phyloP scores from a whole-genome alignment of 2,888 invertebrate genomes.

The Tricholauxania praeusta region DNA sequence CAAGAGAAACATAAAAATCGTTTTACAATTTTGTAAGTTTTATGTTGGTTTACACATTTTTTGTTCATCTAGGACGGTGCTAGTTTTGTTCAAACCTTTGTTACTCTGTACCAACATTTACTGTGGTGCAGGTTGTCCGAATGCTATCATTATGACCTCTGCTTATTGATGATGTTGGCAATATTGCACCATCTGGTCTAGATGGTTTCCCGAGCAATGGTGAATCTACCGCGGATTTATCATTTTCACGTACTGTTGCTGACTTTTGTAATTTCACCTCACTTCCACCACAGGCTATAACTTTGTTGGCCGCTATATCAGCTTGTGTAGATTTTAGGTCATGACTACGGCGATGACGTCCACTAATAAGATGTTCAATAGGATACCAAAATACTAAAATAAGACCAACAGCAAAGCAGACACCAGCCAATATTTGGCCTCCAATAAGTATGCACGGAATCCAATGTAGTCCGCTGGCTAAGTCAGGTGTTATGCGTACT shows the following conservation, averaged over 20 bases:
- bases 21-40: too few species aligned
- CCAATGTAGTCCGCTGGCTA: slow-evolving; percentile 71
- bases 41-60: too few species aligned
- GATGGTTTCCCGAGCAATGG: slow-evolving; percentile 52
- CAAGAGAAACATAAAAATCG: too few species aligned
- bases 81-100: neutral
- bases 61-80: neutral
- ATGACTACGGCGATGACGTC: slow-evolving; percentile 2
- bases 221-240: slow-evolving; percentile 57
- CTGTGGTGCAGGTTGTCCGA: slow-evolving; percentile 9
- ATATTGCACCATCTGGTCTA: neutral
- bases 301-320: slow-evolving; percentile 29
- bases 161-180: neutral
- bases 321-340: slow-evolving; percentile 5
- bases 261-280: slow-evolving; percentile 53
- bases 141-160: slow-evolving; percentile 26
- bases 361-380: slow-evolving; percentile 48
- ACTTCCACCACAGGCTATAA: slow-evolving; percentile 47
- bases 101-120: neutral
- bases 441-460: slow-evolving; percentile 70
- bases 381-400: slow-evolving; percentile 66
- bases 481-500: slow-evolving; percentile 72
- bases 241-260: slow-evolving; percentile 43
- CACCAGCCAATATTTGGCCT: slow-evolving; percentile 69
- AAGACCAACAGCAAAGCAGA: slow-evolving; percentile 68